Conservation (phyloP, 2,113 vertebrate species). For the Zapornia atra region DNA sequence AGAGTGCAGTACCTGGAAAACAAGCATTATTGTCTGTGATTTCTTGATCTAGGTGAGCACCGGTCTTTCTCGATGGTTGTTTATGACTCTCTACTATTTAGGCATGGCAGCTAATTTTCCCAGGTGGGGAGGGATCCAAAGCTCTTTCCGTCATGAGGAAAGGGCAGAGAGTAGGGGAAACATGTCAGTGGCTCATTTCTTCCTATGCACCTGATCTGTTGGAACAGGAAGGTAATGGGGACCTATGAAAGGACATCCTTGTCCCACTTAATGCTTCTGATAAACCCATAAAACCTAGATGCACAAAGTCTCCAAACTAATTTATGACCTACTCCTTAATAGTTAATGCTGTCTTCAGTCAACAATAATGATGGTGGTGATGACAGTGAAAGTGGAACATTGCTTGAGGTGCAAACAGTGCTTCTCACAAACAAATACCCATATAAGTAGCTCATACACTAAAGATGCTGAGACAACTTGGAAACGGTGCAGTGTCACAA, state of each 20-base stretch:
- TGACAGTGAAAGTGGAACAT: not conserved
- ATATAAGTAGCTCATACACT: not conserved
- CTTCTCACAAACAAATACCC: not conserved
- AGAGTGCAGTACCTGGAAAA: not conserved
- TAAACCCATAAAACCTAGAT: not conserved
- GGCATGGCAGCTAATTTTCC: not conserved
- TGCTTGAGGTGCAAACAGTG: not conserved
- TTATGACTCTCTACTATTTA: not conserved
- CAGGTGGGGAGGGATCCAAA: not conserved
- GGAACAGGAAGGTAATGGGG: not conserved
- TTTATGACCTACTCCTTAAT: not conserved
- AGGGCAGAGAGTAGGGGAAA: not conserved
- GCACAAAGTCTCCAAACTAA: not conserved
- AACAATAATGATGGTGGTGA: not conserved
- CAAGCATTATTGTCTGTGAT: not conserved
- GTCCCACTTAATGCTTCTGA: not conserved
- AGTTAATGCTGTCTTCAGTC: not conserved
- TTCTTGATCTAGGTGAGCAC: not conserved
- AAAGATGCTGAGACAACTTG: not conserved
- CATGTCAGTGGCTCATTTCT: not conserved
- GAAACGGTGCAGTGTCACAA: not conserved
- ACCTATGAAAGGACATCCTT: not conserved
- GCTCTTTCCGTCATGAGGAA: not conserved
- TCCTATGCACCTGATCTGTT: not conserved
- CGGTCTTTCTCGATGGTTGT: not conserved